Percentiles rank a stretch among this genome's conserved stretches.
Evolutionary conservation across 2,888 invertebrate species (phyloP).

Genomic region (Sphaeridia pumilis): DNA sequence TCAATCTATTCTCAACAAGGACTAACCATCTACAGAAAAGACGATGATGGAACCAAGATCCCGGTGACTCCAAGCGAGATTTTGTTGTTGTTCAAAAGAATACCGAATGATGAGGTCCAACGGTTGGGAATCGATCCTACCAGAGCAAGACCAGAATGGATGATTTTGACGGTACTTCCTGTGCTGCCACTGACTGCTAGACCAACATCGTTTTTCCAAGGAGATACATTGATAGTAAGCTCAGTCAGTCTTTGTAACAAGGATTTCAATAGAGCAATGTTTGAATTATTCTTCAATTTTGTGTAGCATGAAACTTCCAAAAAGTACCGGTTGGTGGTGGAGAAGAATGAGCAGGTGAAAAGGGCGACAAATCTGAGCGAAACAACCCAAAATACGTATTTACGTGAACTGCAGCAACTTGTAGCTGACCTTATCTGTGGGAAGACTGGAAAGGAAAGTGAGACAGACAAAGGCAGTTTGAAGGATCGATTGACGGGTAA

Average conservation of each 20-base stretch:
- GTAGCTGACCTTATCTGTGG: no score
- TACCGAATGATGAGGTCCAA: not conserved
- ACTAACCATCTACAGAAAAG: no score
- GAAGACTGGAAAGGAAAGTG: not conserved
- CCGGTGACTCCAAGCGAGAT: not conserved
- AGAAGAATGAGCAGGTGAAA: slow-evolving; percentile 43
- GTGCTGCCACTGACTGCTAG: slow-evolving; percentile 92
- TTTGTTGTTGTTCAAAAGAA: not conserved
- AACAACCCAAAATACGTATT: not conserved
- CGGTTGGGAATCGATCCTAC: slow-evolving; percentile 49
- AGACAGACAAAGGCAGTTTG: no score
- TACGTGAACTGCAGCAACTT: no score
- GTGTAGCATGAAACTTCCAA: slow-evolving; percentile 96
- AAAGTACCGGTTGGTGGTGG: slow-evolving; percentile 97
- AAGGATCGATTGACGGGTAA: slow-evolving; percentile 94
- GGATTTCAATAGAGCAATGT: slow-evolving; percentile 36
- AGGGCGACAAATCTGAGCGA: not conserved
- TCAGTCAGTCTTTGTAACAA: no score
- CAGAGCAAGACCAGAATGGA: slow-evolving; percentile 97
- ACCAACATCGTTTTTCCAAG: slow-evolving; percentile 69
- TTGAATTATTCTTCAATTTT: slow-evolving; percentile 95
- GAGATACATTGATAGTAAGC: not conserved
- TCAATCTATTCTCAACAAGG: not conserved
- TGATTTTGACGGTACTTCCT: slow-evolving; percentile 92
- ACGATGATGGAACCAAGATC: not conserved